Evolutionary conservation across 2,888 invertebrate genomes (phyloP), one percentile per base, ranked within the genome.

Genomic region (Nymphalis polychloros): DNA sequence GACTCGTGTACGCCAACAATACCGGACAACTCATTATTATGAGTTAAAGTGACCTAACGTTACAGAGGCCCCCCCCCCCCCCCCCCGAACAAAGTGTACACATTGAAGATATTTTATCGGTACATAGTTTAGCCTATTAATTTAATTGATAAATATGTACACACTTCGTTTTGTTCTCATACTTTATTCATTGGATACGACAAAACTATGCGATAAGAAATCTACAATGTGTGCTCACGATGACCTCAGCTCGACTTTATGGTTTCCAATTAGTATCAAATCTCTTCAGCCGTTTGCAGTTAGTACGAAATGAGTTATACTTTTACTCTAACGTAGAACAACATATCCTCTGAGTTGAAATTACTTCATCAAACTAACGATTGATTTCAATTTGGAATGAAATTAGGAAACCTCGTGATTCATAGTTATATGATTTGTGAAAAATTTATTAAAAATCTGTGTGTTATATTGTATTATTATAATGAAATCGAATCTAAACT

Each of bases 1-100:
- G 97, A 2, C 93, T 97, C 67, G 95, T 97, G 62, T 97, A 97
- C 85, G 97, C 97, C 27, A 97, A 97, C 75, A 97, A 97, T 84
- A 95, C 95, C 20, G 97, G 97, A 64, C 96, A 96, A 80, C 93
- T 97, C 73, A 95, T 95, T 80, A 94, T 96, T 77, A 93, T 96
- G 83, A 94, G 94, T 77, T 94, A 93, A 89, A 77, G 78, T 35
- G 8, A 19, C 23, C 23, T 1, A 8, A 8, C 6, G 52, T 7
- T 10, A 41, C 10, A 41, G 35, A 41, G 35, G 1, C 10, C 1
- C n/a, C n/a, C n/a, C n/a, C n/a, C n/a, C n/a, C n/a, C n/a, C n/a
- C n/a, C n/a, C 35, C 35, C 8, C 35, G 35, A 35, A 35, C 41
- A 41, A 41, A 41, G 41, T 2, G 10, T 41, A 13, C 41, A 41